Evolutionary conservation across 2,113 vertebrate genomes (phyloP).

Genomic region (Lota lota): DNA sequence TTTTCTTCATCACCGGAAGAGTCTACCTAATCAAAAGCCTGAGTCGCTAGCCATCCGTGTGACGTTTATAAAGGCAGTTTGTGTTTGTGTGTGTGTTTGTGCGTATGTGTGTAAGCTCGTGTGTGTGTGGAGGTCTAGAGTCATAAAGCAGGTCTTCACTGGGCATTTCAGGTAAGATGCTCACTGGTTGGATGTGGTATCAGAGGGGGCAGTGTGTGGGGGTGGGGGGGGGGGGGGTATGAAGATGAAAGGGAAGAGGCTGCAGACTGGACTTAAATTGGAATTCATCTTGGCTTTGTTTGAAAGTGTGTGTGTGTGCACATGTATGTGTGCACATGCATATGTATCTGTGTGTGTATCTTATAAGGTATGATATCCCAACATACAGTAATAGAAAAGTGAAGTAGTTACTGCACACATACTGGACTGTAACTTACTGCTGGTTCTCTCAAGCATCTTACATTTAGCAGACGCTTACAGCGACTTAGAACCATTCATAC

Average conservation of each 20-base stretch:
- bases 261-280: conserved; percentile 77
- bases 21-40: too few species aligned
- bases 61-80: neutral
- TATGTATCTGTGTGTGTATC: conserved; percentile 1
- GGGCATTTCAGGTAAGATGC: conserved; percentile 65
- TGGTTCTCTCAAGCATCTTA: conserved; percentile 57
- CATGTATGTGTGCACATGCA: conserved; percentile 30
- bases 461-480: conserved; percentile 67
- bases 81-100: conserved; percentile 7
- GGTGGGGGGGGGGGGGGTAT: conserved; percentile 45
- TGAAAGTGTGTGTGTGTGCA: conserved; percentile 28
- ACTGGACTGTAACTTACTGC: conserved; percentile 12
- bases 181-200: conserved; percentile 44
- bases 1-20: too few species aligned
- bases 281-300: conserved; percentile 77
- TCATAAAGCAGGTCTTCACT: conserved; percentile 53
- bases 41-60: too few species aligned
- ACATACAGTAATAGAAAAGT: too few species aligned
- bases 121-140: conserved; percentile 45
- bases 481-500: too few species aligned
- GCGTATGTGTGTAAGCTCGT: too few species aligned
- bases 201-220: conserved; percentile 3
- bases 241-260: conserved; percentile 72
- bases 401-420: conserved; percentile 9
- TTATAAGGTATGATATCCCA: too few species aligned